These are phyloP conservation scores for Dendrolimus pini DNA, from an alignment of 2,888 invertebrate genomes.

Conservation along the genomic window DNA sequence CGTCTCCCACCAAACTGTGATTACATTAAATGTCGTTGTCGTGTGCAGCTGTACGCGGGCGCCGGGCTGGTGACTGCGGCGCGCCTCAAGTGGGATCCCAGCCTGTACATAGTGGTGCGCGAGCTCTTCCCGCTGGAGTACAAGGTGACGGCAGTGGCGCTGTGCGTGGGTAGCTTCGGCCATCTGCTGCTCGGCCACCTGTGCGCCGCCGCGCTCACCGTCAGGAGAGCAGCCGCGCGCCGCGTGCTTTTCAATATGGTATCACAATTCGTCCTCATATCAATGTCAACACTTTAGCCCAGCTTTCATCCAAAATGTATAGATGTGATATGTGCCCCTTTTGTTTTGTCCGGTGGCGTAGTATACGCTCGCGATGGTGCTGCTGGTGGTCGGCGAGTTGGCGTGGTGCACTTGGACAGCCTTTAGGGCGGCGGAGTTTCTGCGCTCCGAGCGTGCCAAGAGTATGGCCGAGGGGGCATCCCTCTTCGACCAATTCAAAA, in stretches of 20 bases:
- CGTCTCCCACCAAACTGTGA: not conserved
- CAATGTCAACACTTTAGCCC: not conserved
- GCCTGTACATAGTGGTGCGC: constrained; percentile 43
- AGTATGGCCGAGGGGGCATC: constrained; percentile 25
- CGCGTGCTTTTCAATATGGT: constrained; percentile 22
- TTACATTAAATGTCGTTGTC: not conserved
- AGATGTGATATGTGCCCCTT: not conserved
- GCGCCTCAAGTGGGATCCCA: constrained; percentile 62
- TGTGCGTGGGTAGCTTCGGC: constrained; percentile 23
- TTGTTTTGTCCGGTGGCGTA: not conserved
- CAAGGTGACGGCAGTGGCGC: constrained; percentile 23
- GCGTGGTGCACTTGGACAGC: constrained; percentile 27
- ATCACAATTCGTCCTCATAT: not conserved
- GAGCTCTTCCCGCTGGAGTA: constrained; percentile 39
- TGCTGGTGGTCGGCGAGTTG: constrained; percentile 22
- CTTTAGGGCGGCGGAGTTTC: constrained; percentile 26
- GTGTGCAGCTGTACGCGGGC: constrained; percentile 37
- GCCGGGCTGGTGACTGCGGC: constrained; percentile 47
- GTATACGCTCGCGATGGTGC: constrained; percentile 13
- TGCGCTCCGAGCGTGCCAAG: constrained; percentile 18
- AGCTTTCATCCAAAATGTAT: not conserved
- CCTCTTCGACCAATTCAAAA: constrained; percentile 20
- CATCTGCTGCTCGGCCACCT: constrained; percentile 36
- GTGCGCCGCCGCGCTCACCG: constrained; percentile 22
- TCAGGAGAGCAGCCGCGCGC: constrained; percentile 12